These are phyloP conservation scores for Drosophila birchii DNA, from an alignment of 2,888 invertebrate genomes.

Conservation along the genomic window DNA sequence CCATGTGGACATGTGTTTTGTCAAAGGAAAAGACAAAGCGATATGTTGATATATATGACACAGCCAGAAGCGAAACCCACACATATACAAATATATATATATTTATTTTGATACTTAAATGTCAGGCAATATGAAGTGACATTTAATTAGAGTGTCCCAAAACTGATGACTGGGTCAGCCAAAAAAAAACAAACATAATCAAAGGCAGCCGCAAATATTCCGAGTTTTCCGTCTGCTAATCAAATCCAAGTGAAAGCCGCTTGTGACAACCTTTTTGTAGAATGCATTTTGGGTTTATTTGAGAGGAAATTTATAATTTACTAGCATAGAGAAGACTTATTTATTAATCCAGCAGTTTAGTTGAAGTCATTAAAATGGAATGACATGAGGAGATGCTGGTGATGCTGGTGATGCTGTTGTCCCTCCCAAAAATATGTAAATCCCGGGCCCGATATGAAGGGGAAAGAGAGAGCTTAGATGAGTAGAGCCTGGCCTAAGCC, in stretches of 20 bases:
- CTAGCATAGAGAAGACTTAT: conserved; percentile 34
- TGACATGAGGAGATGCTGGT: conserved; percentile 1
- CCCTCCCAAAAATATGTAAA: conserved; percentile 37
- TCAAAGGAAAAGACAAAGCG: conserved; percentile 46
- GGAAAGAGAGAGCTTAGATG: conserved; percentile 12
- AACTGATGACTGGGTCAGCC: conserved; percentile 39
- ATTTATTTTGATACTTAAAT: conserved; percentile 59
- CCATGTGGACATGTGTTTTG: conserved; percentile 60
- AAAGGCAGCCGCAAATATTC: conserved; percentile 14
- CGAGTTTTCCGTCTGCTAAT: conserved; percentile 26
- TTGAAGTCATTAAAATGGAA: conserved; percentile 50
- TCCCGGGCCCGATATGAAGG: conserved; percentile 19
- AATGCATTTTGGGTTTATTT: neutral
- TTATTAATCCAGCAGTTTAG: conserved; percentile 70
- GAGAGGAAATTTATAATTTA: conserved; percentile 12
- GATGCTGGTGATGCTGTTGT: neutral
- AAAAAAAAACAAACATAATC: conserved; percentile 18
- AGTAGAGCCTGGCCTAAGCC: conserved; percentile 48
- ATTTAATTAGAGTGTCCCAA: conserved; percentile 73
- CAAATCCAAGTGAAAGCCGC: conserved; percentile 26
- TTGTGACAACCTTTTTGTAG: conserved; percentile 4
- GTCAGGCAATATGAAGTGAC: conserved; percentile 71
- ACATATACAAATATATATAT: conserved; percentile 14
- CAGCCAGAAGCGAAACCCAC: conserved; percentile 52
- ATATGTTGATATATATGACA: conserved; percentile 57